Evolutionary conservation across 2,113 vertebrate species (phyloP), one percentile per base, ranked within the genome.

Genomic region (Sardina pilchardus): DNA sequence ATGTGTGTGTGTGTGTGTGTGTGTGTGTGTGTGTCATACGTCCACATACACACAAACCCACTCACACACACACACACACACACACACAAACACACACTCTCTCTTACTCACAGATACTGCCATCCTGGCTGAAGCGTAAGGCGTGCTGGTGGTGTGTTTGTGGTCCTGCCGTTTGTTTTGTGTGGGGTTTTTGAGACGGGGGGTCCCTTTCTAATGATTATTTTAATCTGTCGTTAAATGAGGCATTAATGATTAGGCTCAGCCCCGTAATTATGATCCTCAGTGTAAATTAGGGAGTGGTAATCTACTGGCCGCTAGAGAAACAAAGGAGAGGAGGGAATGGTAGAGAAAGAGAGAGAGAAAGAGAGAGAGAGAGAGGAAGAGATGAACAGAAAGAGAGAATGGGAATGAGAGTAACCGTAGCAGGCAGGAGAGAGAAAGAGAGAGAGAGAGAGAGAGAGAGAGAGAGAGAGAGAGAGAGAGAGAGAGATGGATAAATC

Each of bases 191-290:
- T 71, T 30, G 10, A 30, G n/a, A 26, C n/a, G 10, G 63, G 84
- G 84, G 84, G 75, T 81, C 63, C 24, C 36, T 88, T 85, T 85
- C 81, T 88, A 88, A 85, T 85, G 50, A 87, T 91, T 90, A 93
- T 93, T 93, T 94, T 94, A 95, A 94, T 92, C n/a, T 26, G 63
- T 93, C 89, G 92, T 90, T 93, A 94, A 94, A 95, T 94, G 94
- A 93, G 91, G 93, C 93, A 94, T 94, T 93, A 94, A 94, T 94
- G 94, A 95, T 94, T 91, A 94, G 92, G 91, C 89, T 91, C 89
- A 85, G 90, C 88, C 92, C 93, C 90, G 90, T 94, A 94, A 94
- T 94, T 88, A 94, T 94, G 90, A 90, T 90, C 91, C 89, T 82
- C 85, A 26, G 82, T 39, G 88, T 83, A 93, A 94, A 94, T 92